These are phyloP conservation scores for Andrena hattorfiana DNA, from an alignment of 2,888 invertebrate species.

Conservation along the genomic window DNA sequence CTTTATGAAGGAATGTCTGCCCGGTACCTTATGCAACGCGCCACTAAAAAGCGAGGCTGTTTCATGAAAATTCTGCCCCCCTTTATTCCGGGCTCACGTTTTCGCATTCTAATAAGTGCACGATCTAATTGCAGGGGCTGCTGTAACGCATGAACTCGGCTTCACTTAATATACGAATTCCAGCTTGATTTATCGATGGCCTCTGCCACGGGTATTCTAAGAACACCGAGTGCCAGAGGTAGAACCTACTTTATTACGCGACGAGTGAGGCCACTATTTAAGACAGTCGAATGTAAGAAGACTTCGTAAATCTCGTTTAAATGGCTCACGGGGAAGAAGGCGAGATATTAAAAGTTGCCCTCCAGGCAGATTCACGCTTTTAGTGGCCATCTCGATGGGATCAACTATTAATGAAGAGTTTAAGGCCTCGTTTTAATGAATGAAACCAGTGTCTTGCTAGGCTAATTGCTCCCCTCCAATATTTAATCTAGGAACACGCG, in stretches of 20 bases:
- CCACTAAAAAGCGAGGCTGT: conserved; percentile 24
- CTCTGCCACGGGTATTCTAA: conserved; percentile 70
- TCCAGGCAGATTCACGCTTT: conserved; percentile 25
- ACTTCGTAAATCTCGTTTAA: conserved; percentile 57
- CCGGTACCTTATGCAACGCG: conserved; percentile 21
- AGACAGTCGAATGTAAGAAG: conserved; percentile 62
- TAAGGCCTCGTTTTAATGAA: conserved; percentile 20
- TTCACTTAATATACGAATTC: conserved; percentile 75
- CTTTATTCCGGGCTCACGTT: conserved; percentile 44
- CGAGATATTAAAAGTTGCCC: conserved; percentile 54
- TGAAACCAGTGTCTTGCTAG: neutral
- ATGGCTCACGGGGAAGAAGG: conserved; percentile 19
- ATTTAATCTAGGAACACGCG: too few species aligned
- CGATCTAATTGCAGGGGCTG: conserved; percentile 74
- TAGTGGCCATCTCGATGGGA: conserved; percentile 19
- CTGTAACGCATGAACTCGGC: conserved; percentile 65
- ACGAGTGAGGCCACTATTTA: conserved; percentile 60
- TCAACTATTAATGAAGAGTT: conserved; percentile 32
- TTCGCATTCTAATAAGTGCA: conserved; percentile 76
- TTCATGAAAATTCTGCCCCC: conserved; percentile 32
- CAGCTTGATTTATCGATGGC: conserved; percentile 73
- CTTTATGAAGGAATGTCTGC: neutral
- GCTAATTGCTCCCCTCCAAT: too few species aligned
- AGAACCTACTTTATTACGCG: conserved; percentile 65
- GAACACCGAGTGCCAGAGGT: conserved; percentile 52